Conservation (phyloP, 2,797 vertebrate species). For the Babyrousa celebensis region DNA sequence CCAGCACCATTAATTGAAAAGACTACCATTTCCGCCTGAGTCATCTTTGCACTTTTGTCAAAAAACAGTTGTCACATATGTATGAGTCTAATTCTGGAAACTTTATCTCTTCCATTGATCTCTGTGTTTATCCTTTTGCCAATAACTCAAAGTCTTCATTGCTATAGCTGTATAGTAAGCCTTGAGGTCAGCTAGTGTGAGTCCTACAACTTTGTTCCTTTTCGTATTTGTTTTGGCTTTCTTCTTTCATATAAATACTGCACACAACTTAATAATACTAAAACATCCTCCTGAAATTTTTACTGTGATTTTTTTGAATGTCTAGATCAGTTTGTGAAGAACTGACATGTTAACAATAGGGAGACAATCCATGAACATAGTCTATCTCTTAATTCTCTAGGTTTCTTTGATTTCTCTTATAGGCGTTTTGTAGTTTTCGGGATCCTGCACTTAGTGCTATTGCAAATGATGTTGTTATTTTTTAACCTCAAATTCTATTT, state of each 20-base stretch:
- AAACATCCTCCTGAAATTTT: neutral
- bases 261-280: constrained; percentile 25
- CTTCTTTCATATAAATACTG: neutral
- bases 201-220: neutral
- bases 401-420: constrained; percentile 35
- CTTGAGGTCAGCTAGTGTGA: neutral
- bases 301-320: constrained; percentile 10
- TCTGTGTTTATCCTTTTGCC: neutral
- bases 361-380: neutral
- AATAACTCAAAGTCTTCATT: neutral
- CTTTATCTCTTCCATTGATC: neutral
- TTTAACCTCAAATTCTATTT: constrained; percentile 36
- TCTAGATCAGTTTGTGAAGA: constrained; percentile 37
- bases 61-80: neutral
- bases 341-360: neutral
- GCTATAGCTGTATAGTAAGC: neutral
- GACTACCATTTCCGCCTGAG: neutral
- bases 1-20: neutral
- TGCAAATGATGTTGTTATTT: constrained; percentile 4
- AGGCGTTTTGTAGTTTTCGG: constrained; percentile 12
- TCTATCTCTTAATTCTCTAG: constrained; percentile 2
- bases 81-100: neutral
- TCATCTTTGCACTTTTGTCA: neutral
- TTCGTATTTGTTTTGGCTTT: constrained; percentile 46
- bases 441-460: neutral